Evolutionary conservation across 2,797 vertebrate genomes (phyloP), one percentile per base, ranked within the genome.

Genomic region (Poeciliopsis gracilis): DNA sequence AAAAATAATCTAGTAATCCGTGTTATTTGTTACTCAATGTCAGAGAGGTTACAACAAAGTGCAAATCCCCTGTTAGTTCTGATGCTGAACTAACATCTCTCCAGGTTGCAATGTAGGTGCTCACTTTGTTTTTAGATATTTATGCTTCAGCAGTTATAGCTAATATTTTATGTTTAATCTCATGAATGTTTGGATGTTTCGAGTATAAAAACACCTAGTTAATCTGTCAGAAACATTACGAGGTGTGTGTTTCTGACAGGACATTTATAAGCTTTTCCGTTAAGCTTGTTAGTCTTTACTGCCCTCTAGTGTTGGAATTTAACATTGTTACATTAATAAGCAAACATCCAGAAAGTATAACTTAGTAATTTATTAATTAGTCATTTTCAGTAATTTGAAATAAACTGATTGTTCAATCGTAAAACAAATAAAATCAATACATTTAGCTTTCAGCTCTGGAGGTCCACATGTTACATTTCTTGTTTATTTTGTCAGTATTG

Each of bases 301-400:
- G 55, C 91, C 94, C 92, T 91, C 93, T 94, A 88, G 92, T 92
- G 93, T 85, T 81, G n/a, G 67, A 11, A 47, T 57, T 28, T 63
- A 45, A 80, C 69, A 78, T 33, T 77, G 69, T 43, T 49, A 3
- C 38, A 4, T 28, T 67, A 18, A 57, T 1, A 36, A 73, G 72
- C 8, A 57, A 7, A 57, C 6, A 45, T 8, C 16, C 36, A 41
- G 33, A n/a, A 5, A 30, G 30, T 41, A 8, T 41, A 41, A 41
- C 9, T 41, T 41, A 41, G 38, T 41, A 8, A 41, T 41, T 41
- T 41, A 41, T 8, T 41, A 41, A 41, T 41, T 41, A 41, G 8
- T 41, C 7, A 41, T 41, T 41, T 8, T 33, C 49, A 72, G 9
- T 71, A 2, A 47, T 69, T 47, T 20, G 11, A 41, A 69, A 43